Evolutionary conservation across 1,140 invertebrate species (phyloP).

Genomic region (Drosophila ficusphila): DNA sequence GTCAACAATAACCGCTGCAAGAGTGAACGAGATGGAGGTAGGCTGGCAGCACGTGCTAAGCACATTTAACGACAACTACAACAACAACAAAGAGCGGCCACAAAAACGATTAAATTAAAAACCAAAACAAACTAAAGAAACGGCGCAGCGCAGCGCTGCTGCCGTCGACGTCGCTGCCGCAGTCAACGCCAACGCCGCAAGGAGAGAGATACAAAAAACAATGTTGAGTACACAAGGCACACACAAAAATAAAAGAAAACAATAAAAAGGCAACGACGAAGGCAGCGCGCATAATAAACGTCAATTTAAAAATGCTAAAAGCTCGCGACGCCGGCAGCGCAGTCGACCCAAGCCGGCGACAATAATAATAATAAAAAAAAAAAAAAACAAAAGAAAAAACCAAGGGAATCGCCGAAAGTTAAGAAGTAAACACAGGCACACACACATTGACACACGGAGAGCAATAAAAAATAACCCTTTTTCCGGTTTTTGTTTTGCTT

Average conservation of each 20-base stretch:
- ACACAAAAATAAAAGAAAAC: conserved; percentile 43
- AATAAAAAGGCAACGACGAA: conserved; percentile 28
- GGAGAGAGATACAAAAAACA: conserved; percentile 62
- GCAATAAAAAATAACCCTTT: conserved; percentile 81
- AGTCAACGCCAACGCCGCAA: conserved; percentile 24
- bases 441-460: conserved; percentile 45
- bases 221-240: conserved; percentile 72
- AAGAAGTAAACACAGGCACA: conserved; percentile 72
- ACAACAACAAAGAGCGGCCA: conserved; percentile 56
- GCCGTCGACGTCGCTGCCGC: neutral
- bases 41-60: conserved; percentile 76
- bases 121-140: conserved; percentile 82
- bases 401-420: conserved; percentile 76
- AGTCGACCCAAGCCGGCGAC: conserved; percentile 65
- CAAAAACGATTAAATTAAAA: conserved; percentile 82
- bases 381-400: conserved; percentile 28
- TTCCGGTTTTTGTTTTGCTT: conserved; percentile 82
- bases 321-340: conserved; percentile 47
- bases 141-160: conserved; percentile 39
- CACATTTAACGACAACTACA: conserved; percentile 80
- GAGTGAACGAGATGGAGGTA: conserved; percentile 13
- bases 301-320: conserved; percentile 82
- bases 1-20: conserved; percentile 37
- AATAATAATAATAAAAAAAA: conserved; percentile 68
- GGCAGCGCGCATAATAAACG: conserved; percentile 73